Percentiles rank a stretch among this genome's conserved stretches.
These are phyloP conservation scores for Polypedilum vanderplanki DNA, from an alignment of 1,140 invertebrate species.

Conservation along the genomic window DNA sequence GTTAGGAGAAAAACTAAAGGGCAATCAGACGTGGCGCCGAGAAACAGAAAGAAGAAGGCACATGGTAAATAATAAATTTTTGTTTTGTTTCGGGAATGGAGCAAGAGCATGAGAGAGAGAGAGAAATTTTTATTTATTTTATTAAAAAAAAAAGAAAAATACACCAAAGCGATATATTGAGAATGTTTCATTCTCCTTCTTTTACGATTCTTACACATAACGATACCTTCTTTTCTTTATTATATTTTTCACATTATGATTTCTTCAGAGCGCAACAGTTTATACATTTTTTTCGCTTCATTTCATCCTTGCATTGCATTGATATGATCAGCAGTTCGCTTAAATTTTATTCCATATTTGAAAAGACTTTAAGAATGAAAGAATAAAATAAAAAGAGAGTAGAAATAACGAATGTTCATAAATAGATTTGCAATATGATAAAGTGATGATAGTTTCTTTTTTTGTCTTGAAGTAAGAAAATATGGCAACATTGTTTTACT, in stretches of 20 bases:
- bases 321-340: conserved; percentile 11
- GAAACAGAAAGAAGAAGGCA: conserved; percentile 45
- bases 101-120: not conserved
- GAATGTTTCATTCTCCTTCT: conserved; percentile 39
- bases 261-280: conserved; percentile 3
- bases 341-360: conserved; percentile 13
- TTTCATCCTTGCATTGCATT: conserved; percentile 2
- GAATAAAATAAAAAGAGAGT: not conserved
- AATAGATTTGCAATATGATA: conserved; percentile 19
- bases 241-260: conserved; percentile 19
- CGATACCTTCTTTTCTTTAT: not conserved
- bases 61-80: conserved; percentile 43
- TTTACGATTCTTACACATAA: conserved; percentile 35
- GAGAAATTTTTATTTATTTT: conserved; percentile 35
- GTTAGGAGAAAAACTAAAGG: conserved; percentile 27
- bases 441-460: not conserved
- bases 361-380: not conserved
- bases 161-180: conserved; percentile 31
- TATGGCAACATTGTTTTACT: not conserved
- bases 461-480: not conserved
- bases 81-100: conserved; percentile 28
- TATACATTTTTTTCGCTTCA: not conserved
- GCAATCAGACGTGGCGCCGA: conserved; percentile 42
- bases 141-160: conserved; percentile 30
- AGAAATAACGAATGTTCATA: conserved; percentile 4